Evolutionary conservation across 2,113 vertebrate species (phyloP).

Genomic region (Neodontobutis hainanensis): DNA sequence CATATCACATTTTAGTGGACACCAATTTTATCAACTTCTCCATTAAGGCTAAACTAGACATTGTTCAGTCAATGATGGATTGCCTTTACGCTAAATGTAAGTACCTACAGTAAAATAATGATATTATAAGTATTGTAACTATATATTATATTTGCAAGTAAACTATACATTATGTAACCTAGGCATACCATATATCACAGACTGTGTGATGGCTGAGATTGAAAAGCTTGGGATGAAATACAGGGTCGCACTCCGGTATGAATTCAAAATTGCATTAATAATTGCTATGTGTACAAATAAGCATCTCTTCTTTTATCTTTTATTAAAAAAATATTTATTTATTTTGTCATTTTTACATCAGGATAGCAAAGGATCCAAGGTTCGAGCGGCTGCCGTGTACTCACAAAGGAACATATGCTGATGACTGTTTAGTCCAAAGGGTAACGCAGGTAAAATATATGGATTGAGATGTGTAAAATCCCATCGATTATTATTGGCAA

Average conservation of each 20-base stretch:
- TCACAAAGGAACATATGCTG: constrained; percentile 96
- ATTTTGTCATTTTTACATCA: constrained; percentile 52
- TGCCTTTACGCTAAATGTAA: constrained; percentile 98
- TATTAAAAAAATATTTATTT: not conserved
- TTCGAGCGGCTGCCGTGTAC: constrained; percentile 94
- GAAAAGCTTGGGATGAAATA: constrained; percentile 97
- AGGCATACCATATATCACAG: constrained; percentile 98
- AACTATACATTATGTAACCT: not conserved
- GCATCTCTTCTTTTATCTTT: not conserved
- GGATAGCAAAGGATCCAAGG: constrained; percentile 95
- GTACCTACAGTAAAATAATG: constrained; percentile 47
- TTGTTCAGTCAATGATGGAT: constrained; percentile 99
- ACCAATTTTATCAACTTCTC: constrained; percentile 99
- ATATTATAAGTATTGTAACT: not conserved
- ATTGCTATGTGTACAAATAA: too few species aligned
- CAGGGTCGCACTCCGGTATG: constrained; percentile 93
- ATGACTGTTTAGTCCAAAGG: constrained; percentile 97
- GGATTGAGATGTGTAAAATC: not conserved
- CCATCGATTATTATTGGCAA: too few species aligned
- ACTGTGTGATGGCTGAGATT: constrained; percentile 99
- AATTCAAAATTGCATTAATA: not conserved
- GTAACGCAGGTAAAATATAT: constrained; percentile 89
- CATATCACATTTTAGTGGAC: constrained; percentile 94
- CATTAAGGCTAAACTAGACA: constrained; percentile 96
- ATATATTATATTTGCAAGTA: not conserved